Evolutionary conservation across 2,888 invertebrate species (phyloP), one percentile per base, ranked within the genome.

Genomic region (Hemistola chrysoprasaria): DNA sequence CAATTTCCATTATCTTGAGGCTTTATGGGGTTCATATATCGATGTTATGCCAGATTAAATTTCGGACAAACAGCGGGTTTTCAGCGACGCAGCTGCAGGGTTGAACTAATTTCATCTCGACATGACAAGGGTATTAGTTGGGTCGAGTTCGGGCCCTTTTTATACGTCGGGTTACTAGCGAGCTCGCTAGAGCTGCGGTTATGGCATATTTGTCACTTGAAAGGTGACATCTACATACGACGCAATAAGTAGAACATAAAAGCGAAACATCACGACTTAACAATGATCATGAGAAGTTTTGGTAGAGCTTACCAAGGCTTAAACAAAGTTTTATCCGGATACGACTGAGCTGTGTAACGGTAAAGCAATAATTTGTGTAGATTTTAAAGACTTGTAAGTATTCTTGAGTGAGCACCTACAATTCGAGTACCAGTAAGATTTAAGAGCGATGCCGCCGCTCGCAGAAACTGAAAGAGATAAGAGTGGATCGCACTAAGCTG

Each of bases 91-190:
- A 85, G 86, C 84, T 85, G 86, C 78, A 80, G 70, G 74, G 69
- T 81, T 75, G 67, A 80, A 84, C 83, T 85, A 85, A 85, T 86
- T 86, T 86, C 81, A 84, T 80, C 80, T 77, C 75, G 65, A 80
- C 86, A 83, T 85, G 86, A 85, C 85, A 85, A 78, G 86, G 85
- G 85, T 84, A 85, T 86, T 85, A 85, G 86, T 78, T 79, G 84
- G 82, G 83, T 79, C 55, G 62, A 63, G 53, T 58, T 68, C 65
- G 56, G 72, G 71, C 77, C 43, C 80, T 85, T 85, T 84, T 85
- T 84, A 81, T 80, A 78, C 73, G 75, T 66, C 74, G 76, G 75
- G 78, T 78, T 75, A 71, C 69, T 64, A 65, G 61, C 59, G 16
- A 56, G 50, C 53, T 40, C 55, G 62, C 65, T 66, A 72, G 75